Percentiles rank a stretch among this genome's conserved stretches.
Evolutionary conservation across 2,888 invertebrate genomes (phyloP).

Genomic region (Ophraella communa): DNA sequence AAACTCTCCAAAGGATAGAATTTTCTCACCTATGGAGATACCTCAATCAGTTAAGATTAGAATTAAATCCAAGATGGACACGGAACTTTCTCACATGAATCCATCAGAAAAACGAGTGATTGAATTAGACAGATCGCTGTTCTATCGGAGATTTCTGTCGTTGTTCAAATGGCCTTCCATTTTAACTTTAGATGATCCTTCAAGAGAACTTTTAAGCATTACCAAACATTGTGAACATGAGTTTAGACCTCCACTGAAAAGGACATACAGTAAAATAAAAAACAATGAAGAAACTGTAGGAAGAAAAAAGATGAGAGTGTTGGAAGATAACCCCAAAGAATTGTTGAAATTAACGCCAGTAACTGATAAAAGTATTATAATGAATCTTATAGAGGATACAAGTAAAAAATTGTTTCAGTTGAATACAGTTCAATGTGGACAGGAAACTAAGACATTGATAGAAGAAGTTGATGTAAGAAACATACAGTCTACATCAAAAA

Average conservation of each 20-base stretch:
- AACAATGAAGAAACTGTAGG: background rate
- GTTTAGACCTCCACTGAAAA: conserved; percentile 2
- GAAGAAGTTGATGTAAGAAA: conserved; percentile 21
- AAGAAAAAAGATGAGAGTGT: conserved; percentile 2
- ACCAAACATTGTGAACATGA: background rate
- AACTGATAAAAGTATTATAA: conserved; percentile 35
- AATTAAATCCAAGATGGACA: background rate
- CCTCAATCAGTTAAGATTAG: background rate
- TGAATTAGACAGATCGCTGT: conserved; percentile 29
- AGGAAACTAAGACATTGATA: conserved; percentile 21
- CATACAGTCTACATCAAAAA: background rate
- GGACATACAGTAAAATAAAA: conserved; percentile 24
- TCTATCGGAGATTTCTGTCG: conserved; percentile 35
- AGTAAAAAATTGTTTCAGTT: conserved; percentile 36
- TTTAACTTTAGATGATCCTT: conserved; percentile 33
- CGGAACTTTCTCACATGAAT: background rate
- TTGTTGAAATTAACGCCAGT: conserved; percentile 29
- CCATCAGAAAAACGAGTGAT: background rate
- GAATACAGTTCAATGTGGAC: conserved; percentile 21
- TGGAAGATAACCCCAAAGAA: conserved; percentile 1
- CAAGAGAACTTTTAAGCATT: conserved; percentile 14
- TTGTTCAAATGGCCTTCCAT: conserved; percentile 42
- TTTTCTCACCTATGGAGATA: conserved; percentile 3
- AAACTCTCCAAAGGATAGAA: conserved; percentile 1
- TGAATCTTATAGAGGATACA: conserved; percentile 31